phyloP scores from a whole-genome alignment of 2,113 vertebrate species.

The Phrynosoma blainvillii region DNA sequence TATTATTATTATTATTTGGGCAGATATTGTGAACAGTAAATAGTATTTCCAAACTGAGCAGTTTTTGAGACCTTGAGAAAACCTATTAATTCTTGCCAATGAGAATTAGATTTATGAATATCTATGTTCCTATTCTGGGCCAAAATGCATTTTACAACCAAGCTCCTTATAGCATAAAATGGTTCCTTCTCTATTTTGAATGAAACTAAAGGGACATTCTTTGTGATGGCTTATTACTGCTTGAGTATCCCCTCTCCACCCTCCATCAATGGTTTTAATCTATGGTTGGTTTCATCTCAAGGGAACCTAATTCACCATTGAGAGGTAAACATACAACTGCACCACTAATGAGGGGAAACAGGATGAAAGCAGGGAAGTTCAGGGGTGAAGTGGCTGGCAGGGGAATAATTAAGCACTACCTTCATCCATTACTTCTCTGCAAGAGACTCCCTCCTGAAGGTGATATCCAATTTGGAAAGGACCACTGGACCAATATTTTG shows the following conservation, averaged over 20 bases:
- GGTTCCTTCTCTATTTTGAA: not conserved
- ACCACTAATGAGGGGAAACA: not conserved
- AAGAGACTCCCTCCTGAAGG: not conserved
- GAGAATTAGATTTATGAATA: too few relatives aligned
- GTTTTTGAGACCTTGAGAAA: too few relatives aligned
- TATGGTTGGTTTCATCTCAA: not conserved
- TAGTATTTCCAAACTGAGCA: too few relatives aligned
- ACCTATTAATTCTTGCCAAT: too few relatives aligned
- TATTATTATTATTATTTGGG: too few relatives aligned
- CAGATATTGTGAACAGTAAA: too few relatives aligned
- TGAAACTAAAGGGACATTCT: not conserved
- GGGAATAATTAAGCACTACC: not conserved
- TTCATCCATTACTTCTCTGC: not conserved
- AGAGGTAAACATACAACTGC: not conserved
- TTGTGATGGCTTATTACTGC: not conserved
- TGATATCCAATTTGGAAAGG: not conserved
- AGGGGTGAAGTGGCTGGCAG: not conserved
- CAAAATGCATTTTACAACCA: not conserved
- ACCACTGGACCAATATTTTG: not conserved
- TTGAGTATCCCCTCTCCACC: not conserved
- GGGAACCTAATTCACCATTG: not conserved
- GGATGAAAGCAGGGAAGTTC: not conserved
- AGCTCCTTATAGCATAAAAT: not conserved
- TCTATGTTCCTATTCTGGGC: not conserved
- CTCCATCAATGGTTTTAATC: not conserved